Evolutionary conservation across 1,140 invertebrate genomes (phyloP), one percentile per base, ranked within the genome.

Genomic region (Cydia fagiglandana): DNA sequence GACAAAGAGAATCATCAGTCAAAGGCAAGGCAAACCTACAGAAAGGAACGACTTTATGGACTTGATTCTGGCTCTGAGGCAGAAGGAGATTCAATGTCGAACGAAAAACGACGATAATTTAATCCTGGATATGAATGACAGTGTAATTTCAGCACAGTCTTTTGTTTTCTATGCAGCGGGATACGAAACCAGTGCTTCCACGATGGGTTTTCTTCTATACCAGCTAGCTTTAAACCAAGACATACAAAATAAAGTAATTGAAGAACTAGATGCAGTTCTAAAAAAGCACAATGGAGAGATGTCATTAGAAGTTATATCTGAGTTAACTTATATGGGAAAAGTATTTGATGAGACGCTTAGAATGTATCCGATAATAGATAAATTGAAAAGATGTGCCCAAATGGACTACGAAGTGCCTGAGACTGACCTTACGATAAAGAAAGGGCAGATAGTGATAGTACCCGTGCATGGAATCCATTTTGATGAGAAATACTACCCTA

Each of bases 281-380:
- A 76, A 81, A 47, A 80, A 80, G 38, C 75, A 88, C 56, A 80
- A 86, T n/a, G 93, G 91, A 3, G 74, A 91, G 66, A 17, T 94
- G 41, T 89, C 86, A 0, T 85, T 80, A 12, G 93, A 94, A 13
- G 64, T 78, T 5, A 64, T 95, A 0, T 87, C 81, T 15, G 88
- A 93, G 24, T 83, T 94, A 77, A 86, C 76, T 9, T 94, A 94
- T 76, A 79, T 94, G 38, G 75, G 77, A 3, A 79, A 79, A 80
- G 80, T 80, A 4, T 85, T 87, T 66, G 77, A 81, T 61, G 85
- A 95, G 89, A 95, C 95, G 2, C 85, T 96, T 30, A 88, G 95
- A 2, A 92, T 94, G 79, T 94, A 95, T 81, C 94, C 95, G 0
- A 91, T 95, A 1, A 91, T 93, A 50, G 85, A 93, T 0, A 83